Evolutionary conservation across 2,797 vertebrate genomes (phyloP).

Genomic region (Leucoraja ocellata): DNA sequence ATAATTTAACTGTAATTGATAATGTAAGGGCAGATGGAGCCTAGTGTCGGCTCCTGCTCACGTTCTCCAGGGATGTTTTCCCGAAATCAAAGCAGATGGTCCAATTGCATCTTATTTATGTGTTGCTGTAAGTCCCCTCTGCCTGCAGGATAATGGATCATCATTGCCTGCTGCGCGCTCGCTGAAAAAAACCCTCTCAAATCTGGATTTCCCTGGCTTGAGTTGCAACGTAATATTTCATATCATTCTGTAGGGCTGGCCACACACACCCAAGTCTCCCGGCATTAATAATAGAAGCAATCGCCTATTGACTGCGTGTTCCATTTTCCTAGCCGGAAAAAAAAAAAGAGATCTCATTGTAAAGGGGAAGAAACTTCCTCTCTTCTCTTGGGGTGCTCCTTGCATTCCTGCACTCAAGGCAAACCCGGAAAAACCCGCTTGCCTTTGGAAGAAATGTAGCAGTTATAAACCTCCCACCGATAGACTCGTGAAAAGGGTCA

Average conservation of each 20-base stretch:
- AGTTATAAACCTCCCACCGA: background rate
- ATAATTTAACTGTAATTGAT: slow-evolving; percentile 97
- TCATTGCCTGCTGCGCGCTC: slow-evolving; percentile 87
- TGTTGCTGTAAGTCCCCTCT: slow-evolving; percentile 72
- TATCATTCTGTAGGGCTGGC: slow-evolving; percentile 68
- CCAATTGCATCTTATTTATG: slow-evolving; percentile 95
- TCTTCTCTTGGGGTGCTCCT: background rate
- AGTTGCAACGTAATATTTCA: slow-evolving; percentile 78
- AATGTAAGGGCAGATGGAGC: slow-evolving; percentile 94
- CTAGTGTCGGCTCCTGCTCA: slow-evolving; percentile 60
- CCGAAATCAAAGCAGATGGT: slow-evolving; percentile 98
- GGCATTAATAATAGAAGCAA: slow-evolving; percentile 59
- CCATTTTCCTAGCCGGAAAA: slow-evolving; percentile 37
- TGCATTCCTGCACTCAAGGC: background rate
- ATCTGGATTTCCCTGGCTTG: slow-evolving; percentile 75
- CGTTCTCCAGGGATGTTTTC: slow-evolving; percentile 74
- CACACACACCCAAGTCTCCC: slow-evolving; percentile 68
- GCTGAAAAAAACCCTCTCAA: slow-evolving; percentile 95
- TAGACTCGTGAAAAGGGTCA: background rate
- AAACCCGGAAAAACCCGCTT: background rate
- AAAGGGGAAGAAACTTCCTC: background rate
- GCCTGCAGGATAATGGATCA: slow-evolving; percentile 89
- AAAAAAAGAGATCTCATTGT: background rate
- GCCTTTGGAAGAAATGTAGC: background rate
- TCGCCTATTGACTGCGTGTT: slow-evolving; percentile 41